A percentile compares a stretch with the other conserved stretches of the same genome.
These are phyloP conservation scores for Corythornis cristatus DNA, from an alignment of 2,113 vertebrate species.

Conservation along the genomic window DNA sequence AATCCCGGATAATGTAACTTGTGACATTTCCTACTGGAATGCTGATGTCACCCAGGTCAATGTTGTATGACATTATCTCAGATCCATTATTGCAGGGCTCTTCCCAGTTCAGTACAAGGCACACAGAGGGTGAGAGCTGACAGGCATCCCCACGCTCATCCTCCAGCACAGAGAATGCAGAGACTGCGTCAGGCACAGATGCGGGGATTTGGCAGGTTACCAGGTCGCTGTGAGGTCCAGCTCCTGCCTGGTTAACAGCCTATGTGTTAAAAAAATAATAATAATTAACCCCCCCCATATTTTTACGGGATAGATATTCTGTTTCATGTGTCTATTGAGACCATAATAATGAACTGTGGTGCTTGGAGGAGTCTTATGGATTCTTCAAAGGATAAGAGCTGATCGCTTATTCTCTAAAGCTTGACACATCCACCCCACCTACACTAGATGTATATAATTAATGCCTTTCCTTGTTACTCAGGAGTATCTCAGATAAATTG, in stretches of 20 bases:
- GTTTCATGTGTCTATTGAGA: neutral
- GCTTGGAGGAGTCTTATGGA: neutral
- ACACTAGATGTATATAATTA: neutral
- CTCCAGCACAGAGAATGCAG: slow-evolving; percentile 81
- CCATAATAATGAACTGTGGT: neutral
- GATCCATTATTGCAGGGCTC: slow-evolving; percentile 93
- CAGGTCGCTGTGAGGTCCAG: slow-evolving; percentile 88
- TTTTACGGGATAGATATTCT: neutral
- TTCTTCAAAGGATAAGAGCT: neutral
- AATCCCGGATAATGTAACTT: slow-evolving; percentile 78
- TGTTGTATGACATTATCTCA: slow-evolving; percentile 88
- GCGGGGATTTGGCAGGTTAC: slow-evolving; percentile 89
- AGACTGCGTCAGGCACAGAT: slow-evolving; percentile 82
- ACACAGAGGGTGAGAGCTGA: slow-evolving; percentile 82
- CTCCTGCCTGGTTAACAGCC: slow-evolving; percentile 93
- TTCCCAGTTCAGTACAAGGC: slow-evolving; percentile 93
- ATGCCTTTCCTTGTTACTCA: neutral
- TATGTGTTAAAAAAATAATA: slow-evolving; percentile 6
- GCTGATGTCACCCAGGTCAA: slow-evolving; percentile 83
- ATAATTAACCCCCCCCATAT: neutral
- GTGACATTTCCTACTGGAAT: slow-evolving; percentile 82
- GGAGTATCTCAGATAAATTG: neutral
- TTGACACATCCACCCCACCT: neutral
- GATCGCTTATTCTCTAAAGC: neutral
- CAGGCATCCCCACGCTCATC: slow-evolving; percentile 71